Evolutionary conservation across 2,888 invertebrate species (phyloP).

Genomic region (Himalopsyche anomala): DNA sequence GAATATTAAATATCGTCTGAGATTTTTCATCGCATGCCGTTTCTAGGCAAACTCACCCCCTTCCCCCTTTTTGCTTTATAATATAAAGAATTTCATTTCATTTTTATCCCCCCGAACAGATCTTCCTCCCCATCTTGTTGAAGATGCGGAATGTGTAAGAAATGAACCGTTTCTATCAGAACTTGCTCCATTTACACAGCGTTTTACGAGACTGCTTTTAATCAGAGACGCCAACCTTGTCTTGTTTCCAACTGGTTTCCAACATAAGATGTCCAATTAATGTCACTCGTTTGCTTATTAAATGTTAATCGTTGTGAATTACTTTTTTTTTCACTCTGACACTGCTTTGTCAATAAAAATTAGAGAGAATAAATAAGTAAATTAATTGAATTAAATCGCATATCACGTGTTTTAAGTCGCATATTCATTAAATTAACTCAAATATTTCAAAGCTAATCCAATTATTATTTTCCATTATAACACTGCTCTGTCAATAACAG

Average conservation of each 20-base stretch:
- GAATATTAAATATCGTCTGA: neutral
- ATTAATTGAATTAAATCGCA: too few relatives aligned
- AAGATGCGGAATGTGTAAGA: conserved; percentile 44
- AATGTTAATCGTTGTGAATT: too few relatives aligned
- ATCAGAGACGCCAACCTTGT: conserved; percentile 32
- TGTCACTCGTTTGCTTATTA: too few relatives aligned
- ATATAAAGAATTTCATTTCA: conserved; percentile 46
- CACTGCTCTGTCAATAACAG: too few relatives aligned
- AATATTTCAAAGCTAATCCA: too few relatives aligned
- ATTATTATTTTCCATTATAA: too few relatives aligned
- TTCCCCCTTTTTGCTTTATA: neutral
- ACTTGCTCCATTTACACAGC: conserved; percentile 46
- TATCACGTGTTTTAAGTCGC: too few relatives aligned
- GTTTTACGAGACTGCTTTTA: conserved; percentile 48
- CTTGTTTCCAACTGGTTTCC: neutral
- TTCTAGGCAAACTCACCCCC: conserved; percentile 8
- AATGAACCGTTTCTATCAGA: conserved; percentile 47
- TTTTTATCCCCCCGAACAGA: conserved; percentile 33
- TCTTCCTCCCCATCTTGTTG: conserved; percentile 19
- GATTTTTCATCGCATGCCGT: neutral
- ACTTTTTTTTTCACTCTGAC: too few relatives aligned
- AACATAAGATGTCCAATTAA: neutral
- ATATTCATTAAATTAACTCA: too few relatives aligned
- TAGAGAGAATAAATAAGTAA: too few relatives aligned
- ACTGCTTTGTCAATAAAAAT: too few relatives aligned